Percentiles rank a stretch among this genome's conserved stretches.
Conservation (phyloP, 2,797 vertebrate species). For the Poecilia gillii region DNA sequence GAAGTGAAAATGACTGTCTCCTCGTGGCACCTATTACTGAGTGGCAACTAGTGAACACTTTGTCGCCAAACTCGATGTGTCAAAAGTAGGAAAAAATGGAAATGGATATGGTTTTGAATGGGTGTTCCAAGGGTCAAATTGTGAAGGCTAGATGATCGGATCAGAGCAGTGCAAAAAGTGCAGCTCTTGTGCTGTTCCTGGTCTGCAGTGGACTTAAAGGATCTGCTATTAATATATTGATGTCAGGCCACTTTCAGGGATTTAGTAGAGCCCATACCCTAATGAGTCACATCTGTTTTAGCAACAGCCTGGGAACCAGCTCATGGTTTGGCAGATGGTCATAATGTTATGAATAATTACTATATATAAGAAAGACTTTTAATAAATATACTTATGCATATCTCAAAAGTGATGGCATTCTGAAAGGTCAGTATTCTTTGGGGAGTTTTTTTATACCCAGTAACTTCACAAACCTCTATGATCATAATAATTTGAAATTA, state of each 20-base stretch:
- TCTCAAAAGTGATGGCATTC: not conserved
- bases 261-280: not conserved
- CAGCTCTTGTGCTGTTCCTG: not conserved
- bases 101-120: not conserved
- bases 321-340: not conserved
- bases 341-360: not conserved
- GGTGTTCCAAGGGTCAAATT: not conserved
- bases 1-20: not conserved
- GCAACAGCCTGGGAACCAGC: not conserved
- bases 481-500: not conserved
- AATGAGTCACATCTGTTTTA: not conserved
- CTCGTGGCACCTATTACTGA: not conserved
- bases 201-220: not conserved
- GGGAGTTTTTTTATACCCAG: not conserved
- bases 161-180: not conserved
- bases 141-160: not conserved
- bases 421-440: not conserved
- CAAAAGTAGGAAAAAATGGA: not conserved
- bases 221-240: not conserved
- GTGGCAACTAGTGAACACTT: not conserved
- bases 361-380: not conserved
- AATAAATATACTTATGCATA: not conserved
- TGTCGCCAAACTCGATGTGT: not conserved
- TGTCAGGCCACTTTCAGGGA: not conserved
- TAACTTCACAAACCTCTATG: not conserved